A percentile compares a stretch with the other conserved stretches of the same genome.
These are phyloP conservation scores for Myotis myotis DNA, from an alignment of 2,797 vertebrate species.

Conservation along the genomic window DNA sequence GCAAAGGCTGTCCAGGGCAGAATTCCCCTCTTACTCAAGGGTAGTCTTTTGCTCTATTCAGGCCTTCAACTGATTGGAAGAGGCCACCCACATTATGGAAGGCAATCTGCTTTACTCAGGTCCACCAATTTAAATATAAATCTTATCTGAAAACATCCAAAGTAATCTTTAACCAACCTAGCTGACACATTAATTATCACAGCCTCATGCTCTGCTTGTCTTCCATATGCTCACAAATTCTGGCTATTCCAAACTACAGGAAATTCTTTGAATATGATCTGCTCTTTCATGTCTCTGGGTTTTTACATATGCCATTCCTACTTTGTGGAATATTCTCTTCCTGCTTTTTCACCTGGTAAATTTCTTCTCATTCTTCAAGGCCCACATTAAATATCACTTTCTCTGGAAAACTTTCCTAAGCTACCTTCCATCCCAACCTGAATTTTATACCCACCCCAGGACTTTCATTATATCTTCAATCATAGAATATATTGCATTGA, in stretches of 20 bases:
- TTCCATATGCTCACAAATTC: not conserved
- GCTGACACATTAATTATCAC: not conserved
- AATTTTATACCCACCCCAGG: not conserved
- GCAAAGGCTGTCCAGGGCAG: not conserved
- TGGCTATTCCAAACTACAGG: not conserved
- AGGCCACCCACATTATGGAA: not conserved
- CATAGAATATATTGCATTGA: not conserved
- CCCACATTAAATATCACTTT: not conserved
- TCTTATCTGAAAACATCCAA: not conserved
- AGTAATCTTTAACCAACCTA: constrained; percentile 4
- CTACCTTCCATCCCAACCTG: not conserved
- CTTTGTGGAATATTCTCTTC: not conserved
- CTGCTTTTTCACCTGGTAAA: not conserved
- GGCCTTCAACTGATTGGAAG: not conserved
- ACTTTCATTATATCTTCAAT: not conserved
- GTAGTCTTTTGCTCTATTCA: not conserved
- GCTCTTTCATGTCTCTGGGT: not conserved
- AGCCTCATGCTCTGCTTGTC: not conserved
- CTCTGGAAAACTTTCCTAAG: not conserved
- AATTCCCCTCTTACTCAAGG: not conserved
- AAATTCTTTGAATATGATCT: not conserved
- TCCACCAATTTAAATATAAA: not conserved
- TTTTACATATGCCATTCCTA: constrained; percentile 4
- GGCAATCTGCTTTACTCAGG: not conserved
- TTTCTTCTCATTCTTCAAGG: constrained; percentile 25